phyloP scores from a whole-genome alignment of 2,113 vertebrate species.

The Pollimyrus isidori region DNA sequence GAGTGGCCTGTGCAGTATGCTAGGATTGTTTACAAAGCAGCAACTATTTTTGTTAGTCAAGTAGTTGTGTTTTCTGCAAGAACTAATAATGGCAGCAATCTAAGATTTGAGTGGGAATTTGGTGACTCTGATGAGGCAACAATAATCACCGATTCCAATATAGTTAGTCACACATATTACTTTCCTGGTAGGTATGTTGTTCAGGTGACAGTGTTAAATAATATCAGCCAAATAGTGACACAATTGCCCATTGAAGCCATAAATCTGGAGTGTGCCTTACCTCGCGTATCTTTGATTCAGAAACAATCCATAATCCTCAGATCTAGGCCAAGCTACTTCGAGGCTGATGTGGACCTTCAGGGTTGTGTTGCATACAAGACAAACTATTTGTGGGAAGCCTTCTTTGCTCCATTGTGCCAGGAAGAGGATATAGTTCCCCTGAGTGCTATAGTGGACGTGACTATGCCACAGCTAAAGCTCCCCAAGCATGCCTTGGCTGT shows the following conservation, averaged over 20 bases:
- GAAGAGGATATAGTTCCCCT: slow-evolving; percentile 31
- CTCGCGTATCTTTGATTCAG: slow-evolving; percentile 44
- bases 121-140: slow-evolving; percentile 39
- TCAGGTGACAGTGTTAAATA: slow-evolving; percentile 50
- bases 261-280: slow-evolving; percentile 48
- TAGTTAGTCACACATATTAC: slow-evolving; percentile 45
- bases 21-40: slow-evolving; percentile 36
- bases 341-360: slow-evolving; percentile 53
- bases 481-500: slow-evolving; percentile 47
- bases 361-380: slow-evolving; percentile 58
- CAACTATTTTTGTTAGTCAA: slow-evolving; percentile 47
- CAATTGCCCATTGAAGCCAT: slow-evolving; percentile 41
- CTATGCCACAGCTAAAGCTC: slow-evolving; percentile 49
- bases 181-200: slow-evolving; percentile 42
- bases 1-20: slow-evolving; percentile 49
- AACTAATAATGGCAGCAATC: slow-evolving; percentile 41
- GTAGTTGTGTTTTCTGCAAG: slow-evolving; percentile 38
- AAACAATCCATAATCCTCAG: slow-evolving; percentile 38
- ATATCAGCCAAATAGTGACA: slow-evolving; percentile 46
- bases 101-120: slow-evolving; percentile 59
- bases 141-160: slow-evolving; percentile 24
- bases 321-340: slow-evolving; percentile 55
- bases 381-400: slow-evolving; percentile 58
- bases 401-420: slow-evolving; percentile 33
- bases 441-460: slow-evolving; percentile 24